These are phyloP conservation scores for Oegoconia quadripuncta DNA, from an alignment of 2,888 invertebrate genomes.

Conservation along the genomic window DNA sequence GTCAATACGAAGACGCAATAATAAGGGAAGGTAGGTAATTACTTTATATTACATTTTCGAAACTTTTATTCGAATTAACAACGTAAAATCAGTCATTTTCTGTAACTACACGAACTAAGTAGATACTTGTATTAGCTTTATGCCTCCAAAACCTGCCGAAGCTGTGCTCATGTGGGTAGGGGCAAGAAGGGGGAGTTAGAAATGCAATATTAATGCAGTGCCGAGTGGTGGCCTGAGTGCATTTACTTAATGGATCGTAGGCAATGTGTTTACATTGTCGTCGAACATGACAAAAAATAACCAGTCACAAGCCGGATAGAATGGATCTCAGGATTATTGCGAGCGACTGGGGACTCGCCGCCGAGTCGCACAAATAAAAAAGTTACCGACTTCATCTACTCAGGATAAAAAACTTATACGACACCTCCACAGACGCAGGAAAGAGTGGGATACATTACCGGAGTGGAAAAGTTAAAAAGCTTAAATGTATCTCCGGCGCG, in stretches of 20 bases:
- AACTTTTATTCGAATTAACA: no score
- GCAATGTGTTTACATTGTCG: slow-evolving; percentile 69
- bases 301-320: slow-evolving; percentile 47
- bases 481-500: slow-evolving; percentile 78
- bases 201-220: slow-evolving; percentile 82
- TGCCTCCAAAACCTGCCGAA: slow-evolving; percentile 39
- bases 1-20: no score
- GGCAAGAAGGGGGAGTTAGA: slow-evolving; percentile 56
- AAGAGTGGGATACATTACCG: slow-evolving; percentile 76
- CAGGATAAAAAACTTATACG: slow-evolving; percentile 63
- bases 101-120: slow-evolving; percentile 17
- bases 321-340: slow-evolving; percentile 60
- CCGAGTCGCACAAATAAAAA: slow-evolving; percentile 61
- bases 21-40: no score
- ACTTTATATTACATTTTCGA: no score
- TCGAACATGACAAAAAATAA: slow-evolving; percentile 57
- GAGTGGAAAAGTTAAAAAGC: slow-evolving; percentile 80
- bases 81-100: no score
- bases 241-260: slow-evolving; percentile 76
- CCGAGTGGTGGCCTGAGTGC: slow-evolving; percentile 67
- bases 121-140: slow-evolving; percentile 31
- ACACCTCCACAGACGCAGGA: slow-evolving; percentile 64
- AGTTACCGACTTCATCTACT: slow-evolving; percentile 53
- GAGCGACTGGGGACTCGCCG: slow-evolving; percentile 45
- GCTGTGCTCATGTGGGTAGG: slow-evolving; percentile 40